These are phyloP conservation scores for Typhlomys cinereus DNA, from an alignment of 2,113 vertebrate genomes.

Conservation along the genomic window DNA sequence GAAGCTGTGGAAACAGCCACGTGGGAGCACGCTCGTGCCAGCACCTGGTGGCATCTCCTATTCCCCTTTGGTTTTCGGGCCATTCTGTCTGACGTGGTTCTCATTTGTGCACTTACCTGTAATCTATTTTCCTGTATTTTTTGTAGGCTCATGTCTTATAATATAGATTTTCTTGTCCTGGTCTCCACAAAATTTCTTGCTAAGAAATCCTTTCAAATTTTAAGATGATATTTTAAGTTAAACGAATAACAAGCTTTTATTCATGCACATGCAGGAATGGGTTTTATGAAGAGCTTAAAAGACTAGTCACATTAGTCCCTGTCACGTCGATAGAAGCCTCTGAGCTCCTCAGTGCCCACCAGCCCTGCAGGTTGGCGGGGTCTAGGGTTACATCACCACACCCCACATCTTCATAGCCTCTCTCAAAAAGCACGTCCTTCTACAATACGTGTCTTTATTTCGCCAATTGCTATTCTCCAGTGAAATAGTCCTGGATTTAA, in stretches of 20 bases:
- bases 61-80: background rate
- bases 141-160: background rate
- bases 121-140: background rate
- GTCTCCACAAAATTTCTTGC: background rate
- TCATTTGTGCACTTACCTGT: no score
- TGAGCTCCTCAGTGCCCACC: no score
- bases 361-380: background rate
- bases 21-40: background rate
- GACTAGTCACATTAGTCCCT: fast-evolving
- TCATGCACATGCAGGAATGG: background rate
- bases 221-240: background rate
- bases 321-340: no score
- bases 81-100: background rate
- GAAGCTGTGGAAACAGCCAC: no score
- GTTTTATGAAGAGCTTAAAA: background rate
- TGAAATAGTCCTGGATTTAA: background rate
- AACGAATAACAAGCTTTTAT: background rate
- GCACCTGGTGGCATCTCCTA: fast-evolving
- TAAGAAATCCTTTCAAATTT: background rate
- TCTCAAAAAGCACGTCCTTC: fast-evolving
- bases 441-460: no score
- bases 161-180: background rate
- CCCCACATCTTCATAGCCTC: fast-evolving
- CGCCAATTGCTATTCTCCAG: no score
- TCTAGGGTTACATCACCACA: fast-evolving